phyloP scores from a whole-genome alignment of 1,140 invertebrate genomes.

The Temnothorax curvispinosus region DNA sequence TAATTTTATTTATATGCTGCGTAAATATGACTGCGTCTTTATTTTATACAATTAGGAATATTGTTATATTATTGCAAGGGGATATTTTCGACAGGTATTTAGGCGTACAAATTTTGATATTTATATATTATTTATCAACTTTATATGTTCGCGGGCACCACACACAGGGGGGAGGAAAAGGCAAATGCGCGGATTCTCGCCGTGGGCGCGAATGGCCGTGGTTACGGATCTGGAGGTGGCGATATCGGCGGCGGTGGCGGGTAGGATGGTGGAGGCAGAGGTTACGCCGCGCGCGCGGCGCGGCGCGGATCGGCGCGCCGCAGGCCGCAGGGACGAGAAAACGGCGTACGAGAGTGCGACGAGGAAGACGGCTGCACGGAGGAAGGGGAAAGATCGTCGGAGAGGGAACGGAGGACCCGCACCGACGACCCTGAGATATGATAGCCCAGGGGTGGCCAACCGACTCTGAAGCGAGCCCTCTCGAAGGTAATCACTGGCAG shows the following conservation, averaged over 20 bases:
- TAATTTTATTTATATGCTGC: not conserved
- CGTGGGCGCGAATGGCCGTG: slow-evolving; percentile 28
- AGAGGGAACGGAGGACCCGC: slow-evolving; percentile 66
- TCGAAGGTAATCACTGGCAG: slow-evolving; percentile 16
- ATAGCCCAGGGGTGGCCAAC: slow-evolving; percentile 67
- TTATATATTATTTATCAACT: not conserved
- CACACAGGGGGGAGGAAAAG: not conserved
- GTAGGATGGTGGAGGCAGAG: slow-evolving; percentile 37
- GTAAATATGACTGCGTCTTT: not conserved
- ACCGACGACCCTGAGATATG: slow-evolving; percentile 79
- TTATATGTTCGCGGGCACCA: not conserved
- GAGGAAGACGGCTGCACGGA: slow-evolving; percentile 39
- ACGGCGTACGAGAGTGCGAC: slow-evolving; percentile 16
- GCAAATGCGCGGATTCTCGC: slow-evolving; percentile 2
- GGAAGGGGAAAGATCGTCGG: slow-evolving; percentile 57
- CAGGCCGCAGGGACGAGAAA: slow-evolving; percentile 16
- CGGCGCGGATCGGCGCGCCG: slow-evolving; percentile 9
- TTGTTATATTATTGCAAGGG: not conserved
- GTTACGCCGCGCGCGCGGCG: slow-evolving; percentile 41
- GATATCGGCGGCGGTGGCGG: slow-evolving; percentile 30
- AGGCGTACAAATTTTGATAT: not conserved
- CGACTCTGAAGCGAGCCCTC: slow-evolving; percentile 6
- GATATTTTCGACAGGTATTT: not conserved
- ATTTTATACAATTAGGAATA: not conserved
- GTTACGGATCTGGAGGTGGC: slow-evolving; percentile 40